Conservation (phyloP, 37 sponge, comb jelly and placozoan species). For the Agelas oroides region DNA sequence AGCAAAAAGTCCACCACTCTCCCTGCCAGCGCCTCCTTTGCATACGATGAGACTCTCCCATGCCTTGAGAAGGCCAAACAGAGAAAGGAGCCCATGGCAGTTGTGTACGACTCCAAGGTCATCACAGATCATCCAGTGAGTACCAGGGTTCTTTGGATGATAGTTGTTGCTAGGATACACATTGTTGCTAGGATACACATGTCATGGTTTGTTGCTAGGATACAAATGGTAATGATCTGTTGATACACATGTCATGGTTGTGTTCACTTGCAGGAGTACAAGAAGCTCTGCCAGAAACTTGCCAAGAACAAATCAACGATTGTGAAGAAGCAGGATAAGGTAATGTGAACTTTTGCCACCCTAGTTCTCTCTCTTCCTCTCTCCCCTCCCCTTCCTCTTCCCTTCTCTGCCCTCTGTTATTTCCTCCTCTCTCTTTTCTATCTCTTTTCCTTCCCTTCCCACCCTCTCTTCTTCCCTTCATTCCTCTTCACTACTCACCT, state of each 20-base stretch:
- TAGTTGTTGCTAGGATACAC: too few relatives aligned
- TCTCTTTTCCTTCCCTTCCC: background rate
- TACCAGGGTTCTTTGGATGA: too few relatives aligned
- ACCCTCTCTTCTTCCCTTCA: too few relatives aligned
- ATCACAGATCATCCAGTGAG: too few relatives aligned
- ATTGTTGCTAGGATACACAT: too few relatives aligned
- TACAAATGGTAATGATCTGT: background rate
- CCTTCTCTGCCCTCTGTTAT: too few relatives aligned
- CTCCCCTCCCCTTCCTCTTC: too few relatives aligned
- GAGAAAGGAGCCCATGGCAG: slow-evolving; percentile 10
- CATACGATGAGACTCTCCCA: slow-evolving; percentile 20
- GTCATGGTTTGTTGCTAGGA: background rate
- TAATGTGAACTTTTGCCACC: background rate
- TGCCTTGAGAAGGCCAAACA: slow-evolving; percentile 26
- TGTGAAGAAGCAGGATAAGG: slow-evolving; percentile 56
- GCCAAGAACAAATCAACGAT: slow-evolving; percentile 9
- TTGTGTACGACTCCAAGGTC: background rate
- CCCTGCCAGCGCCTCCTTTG: background rate
- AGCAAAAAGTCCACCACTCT: background rate
- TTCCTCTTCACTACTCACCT: too few relatives aligned
- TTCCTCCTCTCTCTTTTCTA: background rate
- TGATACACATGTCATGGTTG: background rate
- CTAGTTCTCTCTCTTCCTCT: too few relatives aligned
- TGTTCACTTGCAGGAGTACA: slow-evolving; percentile 33
- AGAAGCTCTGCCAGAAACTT: slow-evolving; percentile 40